Evolutionary conservation across 2,888 invertebrate species (phyloP).

Genomic region (Aphidius colemani): DNA sequence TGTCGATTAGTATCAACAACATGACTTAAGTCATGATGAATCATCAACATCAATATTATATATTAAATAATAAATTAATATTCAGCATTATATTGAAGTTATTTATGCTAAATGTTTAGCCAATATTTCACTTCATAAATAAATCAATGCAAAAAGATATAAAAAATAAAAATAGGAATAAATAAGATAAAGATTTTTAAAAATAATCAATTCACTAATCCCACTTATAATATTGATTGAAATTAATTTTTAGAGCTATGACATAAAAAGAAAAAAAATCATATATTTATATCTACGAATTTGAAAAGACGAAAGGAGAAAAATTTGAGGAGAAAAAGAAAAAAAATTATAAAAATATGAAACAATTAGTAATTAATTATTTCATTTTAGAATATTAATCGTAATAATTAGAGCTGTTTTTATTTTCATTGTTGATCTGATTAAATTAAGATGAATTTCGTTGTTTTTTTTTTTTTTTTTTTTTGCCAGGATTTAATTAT

Average conservation of each 20-base stretch:
- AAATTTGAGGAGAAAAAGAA: slow-evolving; percentile 38
- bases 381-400: slow-evolving; percentile 41
- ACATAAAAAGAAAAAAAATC: slow-evolving; percentile 56
- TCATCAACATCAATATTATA: slow-evolving; percentile 44
- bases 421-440: slow-evolving; percentile 18
- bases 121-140: slow-evolving; percentile 49
- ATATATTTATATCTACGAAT: slow-evolving; percentile 58
- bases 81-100: slow-evolving; percentile 56
- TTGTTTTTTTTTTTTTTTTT: slow-evolving; percentile 27
- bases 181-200: slow-evolving; percentile 19
- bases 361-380: slow-evolving; percentile 35
- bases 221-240: background rate
- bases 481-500: slow-evolving; percentile 27
- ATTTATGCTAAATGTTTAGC: slow-evolving; percentile 50
- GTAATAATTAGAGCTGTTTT: slow-evolving; percentile 39
- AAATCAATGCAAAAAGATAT: slow-evolving; percentile 11
- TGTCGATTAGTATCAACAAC: slow-evolving; percentile 75
- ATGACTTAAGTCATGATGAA: slow-evolving; percentile 28
- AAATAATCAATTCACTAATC: too few species aligned
- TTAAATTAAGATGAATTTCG: too few species aligned
- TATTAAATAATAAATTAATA: slow-evolving; percentile 48
- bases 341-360: slow-evolving; percentile 45
- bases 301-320: slow-evolving; percentile 34
- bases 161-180: slow-evolving; percentile 19
- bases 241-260: slow-evolving; percentile 50